Evolutionary conservation across 2,888 invertebrate species (phyloP), one percentile per base, ranked within the genome.

Genomic region (Gymnocheta viridis): DNA sequence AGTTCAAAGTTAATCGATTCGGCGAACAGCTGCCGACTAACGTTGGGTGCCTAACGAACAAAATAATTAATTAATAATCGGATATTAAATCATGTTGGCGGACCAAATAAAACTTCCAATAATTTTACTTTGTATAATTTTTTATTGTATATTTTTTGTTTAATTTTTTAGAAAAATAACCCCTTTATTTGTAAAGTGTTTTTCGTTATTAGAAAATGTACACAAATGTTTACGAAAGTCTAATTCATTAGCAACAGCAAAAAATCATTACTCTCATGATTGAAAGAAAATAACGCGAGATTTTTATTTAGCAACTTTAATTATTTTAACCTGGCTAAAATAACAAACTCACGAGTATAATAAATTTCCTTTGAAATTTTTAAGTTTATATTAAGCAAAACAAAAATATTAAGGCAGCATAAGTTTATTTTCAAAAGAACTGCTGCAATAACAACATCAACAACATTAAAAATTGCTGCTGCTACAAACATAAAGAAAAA

Each of bases 371-470:
- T 66, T 66, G 14, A 85, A 85, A 74, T 82, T 70, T 80, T 56
- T 70, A 82, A 82, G 82, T 86, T 85, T 86, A 80, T 86, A 82
- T 80, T 81, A 86, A 85, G 85, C 86, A 87, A 32, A 88, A 81
- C 84, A 76, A 73, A 66, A 66, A 35, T 58, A 58, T 67, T 56
- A 27, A 47, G 44, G 49, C 79, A 83, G 82, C 86, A 83, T 58
- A 85, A 86, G 86, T 82, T 54, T 56, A 88, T 88, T 90, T 89
- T 85, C 74, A 83, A 83, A 85, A 82, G 80, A 85, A 77, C 49
- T 22, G 54, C 72, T 76, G 32, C 69, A 67, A 51, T 22, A 77
- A 69, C 27, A 86, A 80, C 78, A 79, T 38, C 64, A 69, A 17
- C 47, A 73, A 22, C 41, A 41, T 19, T 64, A 29, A 77, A 74